Conservation (phyloP, 2,797 vertebrate species). For the Enteromius viviparus region DNA sequence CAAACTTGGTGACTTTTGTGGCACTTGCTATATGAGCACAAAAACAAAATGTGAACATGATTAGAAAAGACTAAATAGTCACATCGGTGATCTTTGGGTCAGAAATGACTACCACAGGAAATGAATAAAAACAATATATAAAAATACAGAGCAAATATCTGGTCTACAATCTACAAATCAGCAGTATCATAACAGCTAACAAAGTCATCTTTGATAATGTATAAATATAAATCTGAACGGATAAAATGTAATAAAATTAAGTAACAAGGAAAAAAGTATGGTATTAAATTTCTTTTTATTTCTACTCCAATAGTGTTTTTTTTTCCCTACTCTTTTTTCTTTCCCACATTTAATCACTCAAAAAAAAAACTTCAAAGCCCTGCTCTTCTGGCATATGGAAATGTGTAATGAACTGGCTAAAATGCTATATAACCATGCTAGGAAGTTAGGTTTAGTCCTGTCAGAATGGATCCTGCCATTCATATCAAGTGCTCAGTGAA, state of each 20-base stretch:
- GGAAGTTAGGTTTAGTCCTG: constrained; percentile 68
- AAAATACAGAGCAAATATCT: neutral
- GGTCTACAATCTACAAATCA: neutral
- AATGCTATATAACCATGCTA: constrained; percentile 56
- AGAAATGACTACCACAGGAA: neutral
- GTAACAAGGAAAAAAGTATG: neutral
- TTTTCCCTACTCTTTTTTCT: neutral
- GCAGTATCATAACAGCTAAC: too few species aligned
- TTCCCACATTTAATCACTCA: neutral
- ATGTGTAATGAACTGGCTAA: constrained; percentile 50
- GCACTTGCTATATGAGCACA: neutral
- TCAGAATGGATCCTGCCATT: constrained; percentile 66
- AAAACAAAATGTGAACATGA: neutral
- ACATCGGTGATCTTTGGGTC: neutral
- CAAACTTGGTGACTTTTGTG: neutral
- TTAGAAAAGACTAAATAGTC: neutral
- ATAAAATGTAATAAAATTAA: neutral
- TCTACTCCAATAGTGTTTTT: neutral
- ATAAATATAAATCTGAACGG: neutral
- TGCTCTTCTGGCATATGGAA: constrained; percentile 10
- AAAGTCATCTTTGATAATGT: neutral
- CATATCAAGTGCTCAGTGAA: constrained; percentile 63
- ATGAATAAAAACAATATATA: neutral
- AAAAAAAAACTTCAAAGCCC: constrained; percentile 16
- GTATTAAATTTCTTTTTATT: constrained; percentile 1